Evolutionary conservation across 2,113 vertebrate genomes (phyloP).

Genomic region (Nothobranchius kuhntae): DNA sequence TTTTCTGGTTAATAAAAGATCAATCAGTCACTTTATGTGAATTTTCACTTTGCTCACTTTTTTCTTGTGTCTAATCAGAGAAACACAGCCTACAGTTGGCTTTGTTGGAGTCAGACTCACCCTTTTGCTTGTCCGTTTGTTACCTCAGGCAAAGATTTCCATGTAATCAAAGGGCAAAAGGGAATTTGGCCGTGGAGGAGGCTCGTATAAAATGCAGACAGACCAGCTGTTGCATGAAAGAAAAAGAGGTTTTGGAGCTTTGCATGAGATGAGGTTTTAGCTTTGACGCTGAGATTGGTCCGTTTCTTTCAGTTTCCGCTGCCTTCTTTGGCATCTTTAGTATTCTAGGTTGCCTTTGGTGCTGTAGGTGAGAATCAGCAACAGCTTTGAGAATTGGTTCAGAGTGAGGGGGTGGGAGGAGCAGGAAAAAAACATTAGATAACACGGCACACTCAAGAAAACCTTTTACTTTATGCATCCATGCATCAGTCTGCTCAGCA

Average conservation of each 20-base stretch:
- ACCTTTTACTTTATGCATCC: slow-evolving; percentile 12
- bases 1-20: neutral
- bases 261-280: slow-evolving; percentile 38
- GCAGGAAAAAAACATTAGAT: slow-evolving; percentile 21
- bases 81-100: neutral
- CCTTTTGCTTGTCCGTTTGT: slow-evolving; percentile 6
- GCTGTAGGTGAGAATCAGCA: slow-evolving; percentile 33
- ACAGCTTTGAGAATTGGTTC: slow-evolving; percentile 30
- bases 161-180: slow-evolving; percentile 26
- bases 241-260: slow-evolving; percentile 31
- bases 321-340: slow-evolving; percentile 38
- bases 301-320: slow-evolving; percentile 35
- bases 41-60: neutral
- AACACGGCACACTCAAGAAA: slow-evolving; percentile 26
- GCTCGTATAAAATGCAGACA: neutral
- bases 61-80: slow-evolving; percentile 14
- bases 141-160: slow-evolving; percentile 9
- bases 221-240: slow-evolving; percentile 10
- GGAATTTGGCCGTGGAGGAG: slow-evolving; percentile 9
- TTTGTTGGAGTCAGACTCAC: slow-evolving; percentile 3
- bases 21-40: slow-evolving; percentile 1
- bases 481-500: slow-evolving; percentile 1
- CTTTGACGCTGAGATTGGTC: slow-evolving; percentile 36
- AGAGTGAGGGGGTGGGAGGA: slow-evolving; percentile 6
- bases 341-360: slow-evolving; percentile 49